Base-by-base conservation (phyloP, 2,113 vertebrate genomes). In the Cairina moschata region DNA sequence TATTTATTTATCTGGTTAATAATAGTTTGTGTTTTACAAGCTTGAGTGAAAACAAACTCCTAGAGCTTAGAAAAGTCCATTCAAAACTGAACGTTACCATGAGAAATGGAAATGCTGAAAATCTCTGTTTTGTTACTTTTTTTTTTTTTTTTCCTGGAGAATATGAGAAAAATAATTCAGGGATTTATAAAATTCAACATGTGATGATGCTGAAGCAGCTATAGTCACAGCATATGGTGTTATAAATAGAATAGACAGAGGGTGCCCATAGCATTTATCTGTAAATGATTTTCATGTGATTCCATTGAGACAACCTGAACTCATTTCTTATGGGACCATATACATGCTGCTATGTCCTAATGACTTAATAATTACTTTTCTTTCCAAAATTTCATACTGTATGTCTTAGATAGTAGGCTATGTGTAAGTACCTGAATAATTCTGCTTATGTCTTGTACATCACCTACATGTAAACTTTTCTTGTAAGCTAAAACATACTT, bases 331-430 rank as follows among this genome's bases (percentile, higher is more conserved):
- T 55, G 50, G 58, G 40, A 76, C 62, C 75, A 8, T 17, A 17
- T 66, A 22, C 48, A 73, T 76, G n/a, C 58, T 72, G 20, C 92
- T 74, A 8, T 75, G 62, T 82, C 65, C 68, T 93, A 88, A 90
- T 94, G 83, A 83, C 81, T 94, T 93, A 84, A 77, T 88, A 91
- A 94, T 90, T 93, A 31, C 65, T 74, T 96, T 68, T 78, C 22
- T 32, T 50, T 79, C 36, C 69, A 80, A 81, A 90, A 86, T 86
- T 66, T 87, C 54, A 79, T 56, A 83, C 1, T 8, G 46, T 63
- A 79, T 58, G 54, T 83, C 20, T 75, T 86, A 85, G 8, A 28
- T 75, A 23, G 83, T 81, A 93, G 20, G 13, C 44, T 88, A 4
- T 68, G 87, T 92, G 44, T 91, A 93, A 92, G 50, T 62, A 76